phyloP scores from a whole-genome alignment of 2,888 invertebrate species.

The Acanthopleura granulata region DNA sequence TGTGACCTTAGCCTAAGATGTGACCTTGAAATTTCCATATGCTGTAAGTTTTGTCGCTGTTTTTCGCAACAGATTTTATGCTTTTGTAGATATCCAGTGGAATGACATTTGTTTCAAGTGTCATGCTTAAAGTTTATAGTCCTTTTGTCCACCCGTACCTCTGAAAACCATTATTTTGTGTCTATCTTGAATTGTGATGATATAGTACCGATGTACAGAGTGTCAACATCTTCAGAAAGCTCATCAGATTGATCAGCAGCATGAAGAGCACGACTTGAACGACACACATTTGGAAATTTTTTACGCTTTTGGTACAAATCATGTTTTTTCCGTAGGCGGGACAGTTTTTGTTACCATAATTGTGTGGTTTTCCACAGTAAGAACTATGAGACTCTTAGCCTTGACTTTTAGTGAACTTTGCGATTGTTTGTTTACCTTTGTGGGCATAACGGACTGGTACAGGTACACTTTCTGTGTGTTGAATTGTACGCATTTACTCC shows the following conservation, averaged over 20 bases:
- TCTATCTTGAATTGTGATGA: not conserved
- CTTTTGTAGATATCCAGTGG: slow-evolving; percentile 6
- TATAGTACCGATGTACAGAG: not conserved
- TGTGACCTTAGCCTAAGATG: slow-evolving; percentile 11
- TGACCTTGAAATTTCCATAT: slow-evolving; percentile 13
- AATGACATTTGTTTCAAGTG: slow-evolving; percentile 30
- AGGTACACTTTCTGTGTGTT: not conserved
- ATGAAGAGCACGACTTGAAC: slow-evolving; percentile 1
- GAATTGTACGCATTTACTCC: slow-evolving; percentile 20
- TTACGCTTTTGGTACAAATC: slow-evolving; percentile 21
- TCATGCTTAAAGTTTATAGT: slow-evolving; percentile 29
- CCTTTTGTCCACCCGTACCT: slow-evolving; percentile 21
- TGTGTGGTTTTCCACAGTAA: slow-evolving; percentile 24
- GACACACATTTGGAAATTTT: slow-evolving; percentile 25
- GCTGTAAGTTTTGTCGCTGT: not conserved
- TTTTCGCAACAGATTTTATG: not conserved
- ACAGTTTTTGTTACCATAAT: slow-evolving; percentile 21
- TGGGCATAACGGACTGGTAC: not conserved
- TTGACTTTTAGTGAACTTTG: not conserved
- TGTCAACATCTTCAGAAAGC: not conserved
- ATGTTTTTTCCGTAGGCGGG: slow-evolving; percentile 31
- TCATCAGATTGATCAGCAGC: not conserved
- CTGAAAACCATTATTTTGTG: slow-evolving; percentile 23
- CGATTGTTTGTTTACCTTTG: not conserved
- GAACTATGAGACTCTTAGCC: too few species aligned